Evolutionary conservation across 1,140 invertebrate species (phyloP), one percentile per base, ranked within the genome.

Genomic region (Holcopasites calliopsidis): DNA sequence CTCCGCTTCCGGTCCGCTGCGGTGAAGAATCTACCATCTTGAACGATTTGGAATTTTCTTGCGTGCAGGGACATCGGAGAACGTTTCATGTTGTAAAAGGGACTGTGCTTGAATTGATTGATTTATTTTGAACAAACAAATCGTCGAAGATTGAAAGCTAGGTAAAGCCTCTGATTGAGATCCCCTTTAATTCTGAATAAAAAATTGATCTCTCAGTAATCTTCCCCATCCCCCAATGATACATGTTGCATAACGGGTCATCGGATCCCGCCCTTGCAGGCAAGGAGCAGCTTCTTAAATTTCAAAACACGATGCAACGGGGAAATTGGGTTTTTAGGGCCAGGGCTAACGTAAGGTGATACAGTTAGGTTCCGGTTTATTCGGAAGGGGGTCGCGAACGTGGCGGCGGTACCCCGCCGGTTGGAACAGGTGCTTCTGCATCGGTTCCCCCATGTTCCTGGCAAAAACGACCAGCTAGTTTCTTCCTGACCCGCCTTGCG

Each of bases 391-490:
- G 42, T 52, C 60, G 57, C 31, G 10, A 38, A 52, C 55, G 38
- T n/a, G n/a, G n/a, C n/a, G n/a, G n/a, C 64, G 65, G 13, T 47
- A 21, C 38, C 31, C 18, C 11, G 66, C 28, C 26, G 40, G 52
- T 57, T n/a, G n/a, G n/a, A n/a, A 83, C 82, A 83, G 82, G 77
- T 83, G 82, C 52, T 54, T 38, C 35, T 5, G 44, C 47, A 38
- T 76, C 47, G 26, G 68, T 79, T 69, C 78, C 70, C 49, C 38
- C 28, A 16, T 58, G 58, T 61, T 71, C 31, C 3, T 16, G n/a
- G 47, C 49, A 44, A 78, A 76, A 78, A 71, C 60, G 42, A 23
- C 38, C 38, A 42, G 44, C 44, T 31, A 40, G 58, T 65, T 74
- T 78, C 64, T 74, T 70, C 28, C 47, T 33, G 62, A 57, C 28